Evolutionary conservation across 2,888 invertebrate genomes (phyloP).

Genomic region (Chrysina gloriosa): DNA sequence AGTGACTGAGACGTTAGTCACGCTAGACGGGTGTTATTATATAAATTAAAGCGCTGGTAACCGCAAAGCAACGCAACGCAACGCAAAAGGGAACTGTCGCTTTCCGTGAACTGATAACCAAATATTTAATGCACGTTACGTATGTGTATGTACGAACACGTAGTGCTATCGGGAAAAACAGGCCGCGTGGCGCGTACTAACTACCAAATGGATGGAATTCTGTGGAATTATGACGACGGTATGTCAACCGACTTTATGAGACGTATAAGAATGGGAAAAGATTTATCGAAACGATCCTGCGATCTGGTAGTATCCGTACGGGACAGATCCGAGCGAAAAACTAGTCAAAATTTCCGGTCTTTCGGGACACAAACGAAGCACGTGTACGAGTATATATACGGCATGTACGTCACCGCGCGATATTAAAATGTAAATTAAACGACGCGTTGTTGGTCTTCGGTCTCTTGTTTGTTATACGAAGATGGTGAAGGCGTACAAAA

Average conservation of each 20-base stretch:
- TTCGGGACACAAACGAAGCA: not conserved
- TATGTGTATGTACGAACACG: too few species aligned
- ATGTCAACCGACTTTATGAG: too few species aligned
- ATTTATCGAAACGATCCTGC: too few species aligned
- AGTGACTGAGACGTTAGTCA: slow-evolving; percentile 15
- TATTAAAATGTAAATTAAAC: slow-evolving; percentile 22
- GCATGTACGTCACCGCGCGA: slow-evolving; percentile 13
- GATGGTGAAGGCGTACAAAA: too few species aligned
- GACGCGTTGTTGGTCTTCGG: not conserved
- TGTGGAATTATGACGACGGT: slow-evolving; percentile 29
- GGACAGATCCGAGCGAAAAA: not conserved
- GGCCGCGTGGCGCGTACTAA: not conserved
- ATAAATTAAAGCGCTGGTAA: not conserved
- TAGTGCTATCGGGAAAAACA: not conserved
- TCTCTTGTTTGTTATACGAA: too few species aligned
- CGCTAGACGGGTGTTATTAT: not conserved
- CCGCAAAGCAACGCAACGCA: too few species aligned
- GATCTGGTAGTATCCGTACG: not conserved
- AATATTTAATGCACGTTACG: not conserved
- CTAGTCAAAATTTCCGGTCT: slow-evolving; percentile 17
- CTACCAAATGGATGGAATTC: slow-evolving; percentile 18
- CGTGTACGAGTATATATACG: not conserved
- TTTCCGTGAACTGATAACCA: slow-evolving; percentile 5
- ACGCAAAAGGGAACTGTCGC: slow-evolving; percentile 19
- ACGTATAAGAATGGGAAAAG: too few species aligned